Base-by-base conservation (phyloP, 2,888 invertebrate species). In the Furcula furcula region DNA sequence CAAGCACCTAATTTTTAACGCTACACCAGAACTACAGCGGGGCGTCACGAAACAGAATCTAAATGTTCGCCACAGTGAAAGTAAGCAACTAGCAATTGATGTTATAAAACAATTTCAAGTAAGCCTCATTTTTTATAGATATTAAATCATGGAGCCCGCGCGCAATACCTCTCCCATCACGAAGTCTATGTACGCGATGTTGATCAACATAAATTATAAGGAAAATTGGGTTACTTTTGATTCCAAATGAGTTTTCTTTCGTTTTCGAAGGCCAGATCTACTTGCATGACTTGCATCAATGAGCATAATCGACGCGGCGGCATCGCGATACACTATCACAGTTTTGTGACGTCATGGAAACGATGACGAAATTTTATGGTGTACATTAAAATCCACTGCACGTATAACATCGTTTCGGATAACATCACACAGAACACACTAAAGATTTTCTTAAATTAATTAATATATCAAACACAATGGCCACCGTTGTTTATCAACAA, bases 41-140 rank as follows among this genome's bases (percentile, higher is more conserved):
- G 66, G 66, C 76, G 70, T 75, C 74, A 76, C 71, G 67, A 73
- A 71, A 76, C 68, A 74, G 69, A 74, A 81, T 70, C 76, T 73
- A 77, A 83, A 74, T 76, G 65, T 68, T 70, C 55, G 63, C 54
- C 55, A 56, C 52, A 78, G 84, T 84, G 85, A 86, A 86, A 84
- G 86, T 85, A 65, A 79, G 67, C 57, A 67, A 70, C 58, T 68
- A 71, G 61, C 64, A 70, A 77, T 76, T 68, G 65, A 71, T 63
- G 67, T 63, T 67, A 71, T 70, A 71, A 72, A 66, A 70, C 63
- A 67, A 72, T 65, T 65, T 65, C 46, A 50, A 41, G 43, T 46
- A 27, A 35, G 42, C 45, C 46, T 46, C 37, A 46, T 59, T 58
- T 58, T 53, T 63, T 57, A 42, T 54, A 46, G 46, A 41, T 42